phyloP scores from a whole-genome alignment of 2,797 vertebrate genomes.

The Petrocephalus sullivani region DNA sequence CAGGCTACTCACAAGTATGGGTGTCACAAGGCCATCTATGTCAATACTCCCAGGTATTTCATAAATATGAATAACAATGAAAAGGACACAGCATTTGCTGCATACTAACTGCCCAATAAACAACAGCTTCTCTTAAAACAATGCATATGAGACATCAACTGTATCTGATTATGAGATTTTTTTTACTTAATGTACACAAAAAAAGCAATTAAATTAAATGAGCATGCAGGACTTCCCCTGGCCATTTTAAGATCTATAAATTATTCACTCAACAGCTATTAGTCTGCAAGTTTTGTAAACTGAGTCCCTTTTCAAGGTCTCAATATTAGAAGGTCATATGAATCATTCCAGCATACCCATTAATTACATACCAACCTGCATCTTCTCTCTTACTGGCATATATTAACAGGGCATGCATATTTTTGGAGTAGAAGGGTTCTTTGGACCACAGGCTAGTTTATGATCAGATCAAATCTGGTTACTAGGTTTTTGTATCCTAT shows the following conservation, averaged over 20 bases:
- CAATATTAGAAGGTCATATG: constrained; percentile 44
- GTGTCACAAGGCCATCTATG: constrained; percentile 49
- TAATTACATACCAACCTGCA: constrained; percentile 45
- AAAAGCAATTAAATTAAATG: constrained; percentile 15
- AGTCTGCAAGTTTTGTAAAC: constrained; percentile 34
- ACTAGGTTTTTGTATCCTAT: neutral
- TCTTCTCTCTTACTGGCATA: neutral
- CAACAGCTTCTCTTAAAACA: neutral
- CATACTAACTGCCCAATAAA: constrained; percentile 7
- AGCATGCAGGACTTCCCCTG: constrained; percentile 31
- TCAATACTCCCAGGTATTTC: constrained; percentile 51
- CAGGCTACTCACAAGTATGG: neutral
- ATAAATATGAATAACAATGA: constrained; percentile 46
- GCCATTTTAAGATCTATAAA: constrained; percentile 16
- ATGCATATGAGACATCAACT: neutral
- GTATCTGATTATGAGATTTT: neutral
- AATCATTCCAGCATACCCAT: constrained; percentile 41
- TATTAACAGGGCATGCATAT: constrained; percentile 38
- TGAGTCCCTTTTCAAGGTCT: constrained; percentile 39
- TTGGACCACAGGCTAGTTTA: constrained; percentile 40
- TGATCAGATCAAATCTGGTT: constrained; percentile 41
- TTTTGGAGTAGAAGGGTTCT: constrained; percentile 21
- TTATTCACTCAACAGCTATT: constrained; percentile 28
- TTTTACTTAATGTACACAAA: neutral
- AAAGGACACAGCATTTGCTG: constrained; percentile 34